phyloP scores from a whole-genome alignment of 1,140 invertebrate genomes.

The Venturia canescens region DNA sequence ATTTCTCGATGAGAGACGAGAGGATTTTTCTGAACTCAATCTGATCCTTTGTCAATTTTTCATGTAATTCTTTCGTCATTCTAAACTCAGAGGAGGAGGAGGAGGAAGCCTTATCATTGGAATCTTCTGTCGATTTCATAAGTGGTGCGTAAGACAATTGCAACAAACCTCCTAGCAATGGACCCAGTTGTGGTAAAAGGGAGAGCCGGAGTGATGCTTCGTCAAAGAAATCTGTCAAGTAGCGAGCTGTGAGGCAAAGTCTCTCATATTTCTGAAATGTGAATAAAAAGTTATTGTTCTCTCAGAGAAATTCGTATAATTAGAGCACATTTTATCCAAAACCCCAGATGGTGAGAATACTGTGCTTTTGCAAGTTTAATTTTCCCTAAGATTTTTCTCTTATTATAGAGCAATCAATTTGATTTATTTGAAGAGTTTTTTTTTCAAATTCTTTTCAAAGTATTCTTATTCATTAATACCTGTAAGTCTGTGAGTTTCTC shows the following conservation, averaged over 20 bases:
- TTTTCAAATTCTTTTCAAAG: no score
- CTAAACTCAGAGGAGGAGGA: conserved; percentile 53
- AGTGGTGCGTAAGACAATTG: conserved; percentile 83
- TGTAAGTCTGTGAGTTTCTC: conserved; percentile 62
- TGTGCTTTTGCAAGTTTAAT: neutral
- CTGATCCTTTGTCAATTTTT: conserved; percentile 76
- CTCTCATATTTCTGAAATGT: conserved; percentile 72
- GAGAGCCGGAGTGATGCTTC: conserved; percentile 69
- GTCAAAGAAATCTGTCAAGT: conserved; percentile 70
- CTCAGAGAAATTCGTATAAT: no score
- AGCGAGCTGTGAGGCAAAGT: conserved; percentile 63
- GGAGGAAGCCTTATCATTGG: conserved; percentile 17
- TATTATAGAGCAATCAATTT: no score
- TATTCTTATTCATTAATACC: conserved; percentile 53
- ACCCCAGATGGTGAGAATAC: neutral
- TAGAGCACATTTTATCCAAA: neutral
- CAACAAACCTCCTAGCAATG: conserved; percentile 82
- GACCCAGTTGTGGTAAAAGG: conserved; percentile 71
- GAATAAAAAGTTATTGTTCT: neutral
- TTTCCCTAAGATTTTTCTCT: no score
- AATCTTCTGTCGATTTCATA: conserved; percentile 76
- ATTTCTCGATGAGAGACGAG: conserved; percentile 77
- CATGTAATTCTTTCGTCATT: conserved; percentile 75
- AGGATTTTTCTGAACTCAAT: conserved; percentile 77
- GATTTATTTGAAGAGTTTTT: no score